Base-by-base conservation (phyloP, 2,888 invertebrate species). In the Schrankia costaestrigalis region DNA sequence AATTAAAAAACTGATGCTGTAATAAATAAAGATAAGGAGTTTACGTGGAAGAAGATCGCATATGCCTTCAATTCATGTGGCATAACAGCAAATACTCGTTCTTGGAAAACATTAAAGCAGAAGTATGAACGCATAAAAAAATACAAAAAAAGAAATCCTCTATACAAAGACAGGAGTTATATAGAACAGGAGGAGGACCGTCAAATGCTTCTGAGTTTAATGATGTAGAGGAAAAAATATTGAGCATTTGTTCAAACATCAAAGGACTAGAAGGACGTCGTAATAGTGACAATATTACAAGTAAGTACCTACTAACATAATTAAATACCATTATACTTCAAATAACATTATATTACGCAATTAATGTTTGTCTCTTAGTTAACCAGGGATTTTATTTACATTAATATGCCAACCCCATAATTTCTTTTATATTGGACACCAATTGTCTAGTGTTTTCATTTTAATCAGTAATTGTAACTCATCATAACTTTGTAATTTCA, bases 171-270 rank as follows among this genome's bases (percentile, higher is more conserved):
- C 30, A 30, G 21, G 35, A 29, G 22, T 12, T 30, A 19, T 35
- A 35, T 25, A 19, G 25, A 15, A 35, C 35, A 3, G 35, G 35
- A 14, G 35, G 35, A 10, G 35, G 35, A 12, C 35, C 35, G 18
- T 29, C 29, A 18, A 12, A 11, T 18, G 35, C 25, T 9, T 28
- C 35, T 1, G 29, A 29, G 11, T 25, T 29, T 12, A 35, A 15
- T 12, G 25, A 29, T 9, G 5, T 35, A 7, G 28, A 35, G 10
- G 26, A 26, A 9, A 26, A 26, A 17, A 25, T 32, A 17, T 11
- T 32, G 25, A 18, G 11, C 10, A 26, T 32, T 17, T 26, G 32
- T 17, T 13, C 22, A 10, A 32, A 32, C 15, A 31, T 31, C n/a
- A 25, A 23, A 14, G 31, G 31, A 8, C 15, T 25, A 17, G 31